Evolutionary conservation across 2,797 vertebrate genomes (phyloP), one percentile per base, ranked within the genome.

Genomic region (Myiotriccus ornatus): DNA sequence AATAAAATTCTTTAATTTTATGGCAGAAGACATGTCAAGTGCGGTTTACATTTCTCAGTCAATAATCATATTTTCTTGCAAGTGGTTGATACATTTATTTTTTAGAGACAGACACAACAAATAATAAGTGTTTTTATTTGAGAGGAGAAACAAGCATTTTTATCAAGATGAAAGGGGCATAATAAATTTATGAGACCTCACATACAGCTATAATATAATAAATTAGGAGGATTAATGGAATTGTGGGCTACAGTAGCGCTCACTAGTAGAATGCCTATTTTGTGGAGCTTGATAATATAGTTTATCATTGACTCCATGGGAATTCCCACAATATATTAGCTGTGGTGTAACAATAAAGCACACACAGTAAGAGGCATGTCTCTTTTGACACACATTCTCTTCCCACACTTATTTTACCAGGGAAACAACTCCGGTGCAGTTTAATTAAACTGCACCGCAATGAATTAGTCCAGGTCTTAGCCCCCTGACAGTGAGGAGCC

Each of bases 361-460:
- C 97, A 98, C 98, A 98, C 98, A 98, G 98, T 98, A 96, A 98
- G 98, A 98, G 98, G 98, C 98, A 98, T 98, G 98, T 98, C 98
- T 98, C 98, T 98, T 98, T 98, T 97, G 98, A 98, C 98, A 98
- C 98, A 98, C 98, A 99, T 99, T 99, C 98, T 98, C 98, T 99
- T 99, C 98, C 98, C 98, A 99, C 98, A 99, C 98, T 99, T 98
- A 98, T 97, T 99, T 98, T 98, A 98, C 98, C 98, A 98, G 97
- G 98, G 98, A 98, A 98, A 99, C 98, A 98, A 98, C 98, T 98
- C 98, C 93, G 88, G 97, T 96, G 97, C 98, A 97, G 98, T 99
- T 99, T 99, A 98, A 99, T 99, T 98, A 99, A 98, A 98, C 98
- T 97, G 97, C 97, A 96, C 95, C 6, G 98, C 98, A 98, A 98